Conservation (phyloP, 1,140 invertebrate species). For the Cydia splendana region DNA sequence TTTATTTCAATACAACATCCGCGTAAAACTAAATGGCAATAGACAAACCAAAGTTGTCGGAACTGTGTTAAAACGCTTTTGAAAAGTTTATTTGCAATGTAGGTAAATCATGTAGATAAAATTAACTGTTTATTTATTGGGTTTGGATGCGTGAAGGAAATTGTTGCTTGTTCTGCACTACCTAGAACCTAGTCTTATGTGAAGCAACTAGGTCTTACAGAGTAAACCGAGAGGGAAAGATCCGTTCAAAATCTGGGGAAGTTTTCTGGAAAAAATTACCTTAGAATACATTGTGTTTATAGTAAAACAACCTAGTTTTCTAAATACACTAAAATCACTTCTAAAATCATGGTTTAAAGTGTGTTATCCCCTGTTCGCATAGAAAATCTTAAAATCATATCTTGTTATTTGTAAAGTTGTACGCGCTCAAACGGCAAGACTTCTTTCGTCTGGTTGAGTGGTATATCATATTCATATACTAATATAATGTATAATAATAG, state of each 20-base stretch:
- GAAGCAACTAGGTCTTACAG: not conserved
- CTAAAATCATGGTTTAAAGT: not conserved
- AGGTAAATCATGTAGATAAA: constrained; percentile 4
- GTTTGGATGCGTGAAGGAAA: not conserved
- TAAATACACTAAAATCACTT: not conserved
- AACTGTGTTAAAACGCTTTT: constrained; percentile 1
- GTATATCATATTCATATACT: not conserved
- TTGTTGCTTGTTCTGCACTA: not conserved
- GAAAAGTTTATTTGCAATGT: constrained; percentile 1
- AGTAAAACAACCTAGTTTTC: not conserved
- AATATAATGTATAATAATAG: not conserved
- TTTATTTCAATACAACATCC: constrained; percentile 3
- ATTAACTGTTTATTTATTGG: not conserved
- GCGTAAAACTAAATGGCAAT: constrained; percentile 7
- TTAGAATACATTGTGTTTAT: not conserved
- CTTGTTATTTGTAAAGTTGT: not conserved
- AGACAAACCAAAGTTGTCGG: constrained; percentile 7
- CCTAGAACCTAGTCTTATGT: not conserved
- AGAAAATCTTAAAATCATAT: no score
- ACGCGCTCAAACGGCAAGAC: not conserved
- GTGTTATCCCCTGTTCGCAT: not conserved
- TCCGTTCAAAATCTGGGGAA: not conserved
- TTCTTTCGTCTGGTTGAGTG: not conserved
- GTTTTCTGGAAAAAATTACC: not conserved
- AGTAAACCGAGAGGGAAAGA: not conserved